Conservation (phyloP, 2,113 vertebrate genomes). For the Rhea americana region DNA sequence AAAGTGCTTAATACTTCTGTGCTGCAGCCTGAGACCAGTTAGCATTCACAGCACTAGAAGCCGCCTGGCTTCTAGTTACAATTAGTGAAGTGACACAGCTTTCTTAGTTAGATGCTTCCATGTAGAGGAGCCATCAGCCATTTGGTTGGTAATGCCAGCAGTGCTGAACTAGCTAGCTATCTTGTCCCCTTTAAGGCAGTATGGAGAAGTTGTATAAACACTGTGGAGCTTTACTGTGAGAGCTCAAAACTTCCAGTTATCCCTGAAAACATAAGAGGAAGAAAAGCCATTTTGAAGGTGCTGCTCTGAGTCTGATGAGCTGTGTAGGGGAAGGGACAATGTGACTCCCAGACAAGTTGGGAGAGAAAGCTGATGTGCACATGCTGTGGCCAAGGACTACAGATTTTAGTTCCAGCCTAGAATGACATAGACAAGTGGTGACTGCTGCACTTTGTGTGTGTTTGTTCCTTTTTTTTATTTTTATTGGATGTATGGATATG, state of each 20-base stretch:
- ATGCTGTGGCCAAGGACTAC: not conserved
- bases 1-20: not conserved
- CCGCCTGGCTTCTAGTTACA: not conserved
- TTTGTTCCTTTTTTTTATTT: not conserved
- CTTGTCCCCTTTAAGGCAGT: not conserved
- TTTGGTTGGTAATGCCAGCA: not conserved
- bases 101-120: fast-evolving
- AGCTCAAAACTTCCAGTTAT: conserved; percentile 20
- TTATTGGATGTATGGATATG: not conserved
- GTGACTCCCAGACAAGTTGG: not conserved
- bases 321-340: too few relatives aligned
- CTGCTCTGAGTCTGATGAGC: not conserved
- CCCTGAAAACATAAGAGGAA: not conserved
- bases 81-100: fast-evolving
- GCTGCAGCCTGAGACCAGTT: fast-evolving
- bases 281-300: not conserved
- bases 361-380: not conserved
- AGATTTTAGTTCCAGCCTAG: not conserved
- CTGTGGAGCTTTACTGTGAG: not conserved
- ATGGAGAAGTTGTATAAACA: not conserved
- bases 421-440: not conserved
- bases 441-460: not conserved
- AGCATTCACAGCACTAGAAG: fast-evolving
- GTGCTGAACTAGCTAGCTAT: not conserved
- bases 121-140: not conserved